These are phyloP conservation scores for Drosophila ercepeae DNA, from an alignment of 1,140 invertebrate genomes.

Conservation along the genomic window DNA sequence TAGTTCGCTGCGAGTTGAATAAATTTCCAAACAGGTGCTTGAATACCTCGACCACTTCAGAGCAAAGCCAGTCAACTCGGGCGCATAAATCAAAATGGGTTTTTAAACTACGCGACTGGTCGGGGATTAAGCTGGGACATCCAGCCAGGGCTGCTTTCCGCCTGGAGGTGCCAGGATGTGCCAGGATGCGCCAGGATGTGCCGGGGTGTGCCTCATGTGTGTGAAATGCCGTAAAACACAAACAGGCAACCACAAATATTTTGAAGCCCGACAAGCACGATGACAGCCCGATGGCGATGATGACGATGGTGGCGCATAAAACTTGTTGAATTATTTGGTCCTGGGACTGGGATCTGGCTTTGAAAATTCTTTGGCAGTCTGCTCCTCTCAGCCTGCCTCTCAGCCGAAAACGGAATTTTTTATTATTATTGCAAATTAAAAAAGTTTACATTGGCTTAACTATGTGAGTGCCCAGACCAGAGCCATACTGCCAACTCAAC, in stretches of 20 bases:
- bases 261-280: neutral
- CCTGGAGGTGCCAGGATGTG: neutral
- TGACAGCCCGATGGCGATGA: slow-evolving; percentile 11
- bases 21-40: slow-evolving; percentile 59
- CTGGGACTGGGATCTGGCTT: slow-evolving; percentile 45
- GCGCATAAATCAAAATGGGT: slow-evolving; percentile 69
- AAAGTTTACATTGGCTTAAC: slow-evolving; percentile 79
- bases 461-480: slow-evolving; percentile 49
- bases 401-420: slow-evolving; percentile 63
- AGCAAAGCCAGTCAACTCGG: neutral
- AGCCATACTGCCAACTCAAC: slow-evolving; percentile 33
- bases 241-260: slow-evolving; percentile 67
- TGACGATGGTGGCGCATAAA: slow-evolving; percentile 62
- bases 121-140: slow-evolving; percentile 27
- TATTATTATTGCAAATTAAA: slow-evolving; percentile 82
- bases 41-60: slow-evolving; percentile 12
- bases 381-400: neutral
- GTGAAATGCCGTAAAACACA: slow-evolving; percentile 46
- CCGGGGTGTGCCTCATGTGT: slow-evolving; percentile 31
- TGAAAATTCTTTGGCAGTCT: slow-evolving; percentile 32
- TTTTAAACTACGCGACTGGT: slow-evolving; percentile 43
- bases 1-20: slow-evolving; percentile 41
- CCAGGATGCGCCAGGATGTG: neutral
- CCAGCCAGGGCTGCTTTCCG: neutral
- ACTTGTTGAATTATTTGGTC: slow-evolving; percentile 76